Conservation (phyloP, 2,888 invertebrate species). For the Microctonus brassicae region DNA sequence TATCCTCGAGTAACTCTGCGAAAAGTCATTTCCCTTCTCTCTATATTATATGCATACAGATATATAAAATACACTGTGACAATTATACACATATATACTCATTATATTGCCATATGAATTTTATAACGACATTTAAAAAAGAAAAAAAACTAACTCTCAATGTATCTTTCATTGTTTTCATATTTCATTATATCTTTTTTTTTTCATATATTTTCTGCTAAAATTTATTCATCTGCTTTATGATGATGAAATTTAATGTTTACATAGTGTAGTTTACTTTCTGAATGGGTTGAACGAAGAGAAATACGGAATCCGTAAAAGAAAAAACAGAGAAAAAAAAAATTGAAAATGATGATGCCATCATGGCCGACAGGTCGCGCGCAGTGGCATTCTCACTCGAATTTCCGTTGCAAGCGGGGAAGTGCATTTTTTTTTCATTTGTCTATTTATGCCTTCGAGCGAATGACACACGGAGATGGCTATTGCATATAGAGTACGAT, state of each 20-base stretch:
- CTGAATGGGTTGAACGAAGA: background rate
- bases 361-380: background rate
- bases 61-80: background rate
- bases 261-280: background rate
- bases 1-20: slow-evolving; percentile 43
- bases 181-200: background rate
- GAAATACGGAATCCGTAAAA: background rate
- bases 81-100: background rate
- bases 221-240: slow-evolving; percentile 2
- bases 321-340: background rate
- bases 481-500: slow-evolving; percentile 1
- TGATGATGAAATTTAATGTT: background rate
- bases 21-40: slow-evolving; percentile 47
- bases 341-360: background rate
- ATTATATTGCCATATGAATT: background rate
- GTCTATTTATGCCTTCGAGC: slow-evolving; percentile 13
- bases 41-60: slow-evolving; percentile 18
- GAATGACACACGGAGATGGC: slow-evolving; percentile 8
- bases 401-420: slow-evolving; percentile 15
- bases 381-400: background rate
- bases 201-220: background rate
- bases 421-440: background rate
- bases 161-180: slow-evolving; percentile 4
- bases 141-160: too few relatives aligned
- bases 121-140: background rate